A percentile compares a stretch with the other conserved stretches of the same genome.
These are phyloP conservation scores for Anniella stebbinsi DNA, from an alignment of 2,797 vertebrate genomes.

Conservation along the genomic window DNA sequence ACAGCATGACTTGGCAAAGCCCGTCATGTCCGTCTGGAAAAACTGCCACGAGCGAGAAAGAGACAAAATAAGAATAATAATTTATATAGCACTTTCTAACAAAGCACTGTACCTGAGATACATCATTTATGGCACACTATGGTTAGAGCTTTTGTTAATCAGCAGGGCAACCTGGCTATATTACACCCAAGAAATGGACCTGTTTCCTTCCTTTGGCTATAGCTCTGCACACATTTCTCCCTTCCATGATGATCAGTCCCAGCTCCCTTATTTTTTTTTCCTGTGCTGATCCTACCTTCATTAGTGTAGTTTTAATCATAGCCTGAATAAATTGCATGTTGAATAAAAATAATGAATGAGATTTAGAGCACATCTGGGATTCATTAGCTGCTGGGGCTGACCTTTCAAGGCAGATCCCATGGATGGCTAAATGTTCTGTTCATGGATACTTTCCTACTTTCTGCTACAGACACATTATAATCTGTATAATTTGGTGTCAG, in stretches of 20 bases:
- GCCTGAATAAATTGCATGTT: neutral
- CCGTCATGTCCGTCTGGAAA: no score
- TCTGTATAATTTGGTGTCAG: neutral
- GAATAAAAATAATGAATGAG: neutral
- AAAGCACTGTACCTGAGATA: neutral
- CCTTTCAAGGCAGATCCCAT: neutral
- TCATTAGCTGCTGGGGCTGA: neutral
- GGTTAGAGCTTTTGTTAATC: neutral
- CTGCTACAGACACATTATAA: neutral
- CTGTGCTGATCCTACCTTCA: neutral
- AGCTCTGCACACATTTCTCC: neutral
- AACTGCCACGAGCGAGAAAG: no score
- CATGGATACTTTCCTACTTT: neutral
- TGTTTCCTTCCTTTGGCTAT: neutral
- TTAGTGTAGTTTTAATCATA: neutral
- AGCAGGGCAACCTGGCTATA: neutral
- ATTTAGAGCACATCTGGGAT: neutral
- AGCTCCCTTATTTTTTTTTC: neutral
- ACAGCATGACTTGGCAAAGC: no score
- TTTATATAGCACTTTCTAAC: no score
- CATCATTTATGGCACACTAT: neutral
- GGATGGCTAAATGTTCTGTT: neutral
- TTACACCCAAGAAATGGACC: neutral
- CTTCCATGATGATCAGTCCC: neutral
- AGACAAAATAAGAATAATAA: no score